Evolutionary conservation across 2,113 vertebrate genomes (phyloP).

Genomic region (Mellivora capensis): DNA sequence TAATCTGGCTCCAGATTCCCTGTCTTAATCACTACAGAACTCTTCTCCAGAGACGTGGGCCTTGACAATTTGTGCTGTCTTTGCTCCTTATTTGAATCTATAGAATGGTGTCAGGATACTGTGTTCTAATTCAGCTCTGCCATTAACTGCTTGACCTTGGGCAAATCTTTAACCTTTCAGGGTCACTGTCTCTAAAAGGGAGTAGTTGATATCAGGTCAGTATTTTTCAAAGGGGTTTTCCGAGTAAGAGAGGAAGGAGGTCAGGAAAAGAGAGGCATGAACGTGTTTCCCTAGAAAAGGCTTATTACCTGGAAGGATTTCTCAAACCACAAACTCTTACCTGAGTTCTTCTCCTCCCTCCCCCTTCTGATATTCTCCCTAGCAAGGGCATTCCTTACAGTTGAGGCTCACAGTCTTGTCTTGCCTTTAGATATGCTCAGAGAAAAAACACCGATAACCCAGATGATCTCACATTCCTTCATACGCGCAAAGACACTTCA

Average conservation of each 20-base stretch:
- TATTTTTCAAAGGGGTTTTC: background rate
- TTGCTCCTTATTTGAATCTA: background rate
- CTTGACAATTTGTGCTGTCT: background rate
- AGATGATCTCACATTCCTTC: background rate
- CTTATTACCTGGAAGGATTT: background rate
- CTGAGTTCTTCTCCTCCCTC: background rate
- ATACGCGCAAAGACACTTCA: background rate
- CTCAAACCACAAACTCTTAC: background rate
- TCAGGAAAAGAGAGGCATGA: background rate
- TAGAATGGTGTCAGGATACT: background rate
- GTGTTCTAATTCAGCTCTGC: background rate
- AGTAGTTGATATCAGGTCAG: background rate
- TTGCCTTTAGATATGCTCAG: background rate
- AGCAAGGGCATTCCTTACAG: background rate
- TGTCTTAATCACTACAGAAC: background rate
- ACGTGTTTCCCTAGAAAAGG: background rate
- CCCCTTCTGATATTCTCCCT: background rate
- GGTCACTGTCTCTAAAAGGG: background rate
- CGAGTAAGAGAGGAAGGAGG: background rate
- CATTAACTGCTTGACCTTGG: background rate
- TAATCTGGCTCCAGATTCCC: background rate
- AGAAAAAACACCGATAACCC: background rate
- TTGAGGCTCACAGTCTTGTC: background rate
- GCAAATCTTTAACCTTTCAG: background rate
- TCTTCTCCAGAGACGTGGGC: background rate